Base-by-base conservation (phyloP, 2,888 invertebrate species). In the Drosophila quinaria region DNA sequence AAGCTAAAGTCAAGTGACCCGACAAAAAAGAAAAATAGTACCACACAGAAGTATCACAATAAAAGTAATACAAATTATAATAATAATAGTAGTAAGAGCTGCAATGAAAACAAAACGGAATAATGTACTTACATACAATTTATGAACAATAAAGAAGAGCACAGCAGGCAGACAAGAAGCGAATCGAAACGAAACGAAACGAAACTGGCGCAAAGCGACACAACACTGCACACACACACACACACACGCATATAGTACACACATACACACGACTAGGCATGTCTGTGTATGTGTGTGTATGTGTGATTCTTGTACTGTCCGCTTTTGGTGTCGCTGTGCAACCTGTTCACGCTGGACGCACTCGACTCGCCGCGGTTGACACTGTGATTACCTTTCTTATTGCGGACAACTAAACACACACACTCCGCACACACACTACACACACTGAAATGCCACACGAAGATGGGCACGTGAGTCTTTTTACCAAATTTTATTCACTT, bases 371-470 rank as follows among this genome's bases (percentile, higher is more conserved):
- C 65, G 44, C 55, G 44, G 78, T 80, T 83, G 89, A 85, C 87
- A 87, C 84, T 78, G 74, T 76, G 84, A 87, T 85, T 87, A 89
- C 87, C 84, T 74, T 89, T 87, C 87, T 74, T 64, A 81, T 74
- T 73, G 73, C 66, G 62, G 61, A 41, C 56, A 70, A 22, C 35
- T 60, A 47, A 52, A 56, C 42, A 15, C 41, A 56, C 46, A 47
- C 35, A 51, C 60, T 22, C 4, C 4, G 52, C 42, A 39, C 44
- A 50, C 59, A 50, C 37, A 8, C 15, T 6, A 17, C 39, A 10
- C 39, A 47, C 59, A 51, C 39, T 41, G 15, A 22, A 55, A 47
- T 42, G 15, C 52, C 47, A 46, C 42, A 25, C 33, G 56, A 68
- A 61, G 70, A 46, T 77, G 70, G 11, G n/a, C 61, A 44, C 70